Evolutionary conservation across 2,888 invertebrate species (phyloP), one percentile per base, ranked within the genome.

Genomic region (Hoplodrina blanda): DNA sequence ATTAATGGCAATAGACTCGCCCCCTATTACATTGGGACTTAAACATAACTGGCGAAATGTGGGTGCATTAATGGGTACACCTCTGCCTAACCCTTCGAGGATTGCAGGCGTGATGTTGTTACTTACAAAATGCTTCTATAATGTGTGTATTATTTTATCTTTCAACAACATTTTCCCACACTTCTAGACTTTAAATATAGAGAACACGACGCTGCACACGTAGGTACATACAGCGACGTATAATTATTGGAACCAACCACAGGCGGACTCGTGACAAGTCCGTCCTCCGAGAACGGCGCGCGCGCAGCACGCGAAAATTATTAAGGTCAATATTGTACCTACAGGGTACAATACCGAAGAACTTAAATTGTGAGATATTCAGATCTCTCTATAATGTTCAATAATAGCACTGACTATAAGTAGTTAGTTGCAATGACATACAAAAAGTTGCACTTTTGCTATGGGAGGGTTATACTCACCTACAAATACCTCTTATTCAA

Each of bases 201-300:
- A 53, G 44, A 19, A 50, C 65, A 30, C 15, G 11, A n/a, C 20
- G 62, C 49, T 74, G 67, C 20, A 60, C 80, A 63, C 80, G 50
- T n/a, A n/a, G n/a, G n/a, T 54, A 66, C 37, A 55, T 55, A 60
- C 60, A 74, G 52, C 37, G 52, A 55, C 17, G 71, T 78, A 68
- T 82, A 78, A 85, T 86, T 76, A 84, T 73, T 66, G 55, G 59
- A 80, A 70, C 73, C 73, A 75, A 69, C 77, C 70, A 56, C 81
- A 60, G 41, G 57, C 56, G 56, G 54, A 62, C 72, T 92, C 93
- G 92, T 92, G 93, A 91, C 90, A 85, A 73, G 88, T 62, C 80
- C 91, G 90, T 90, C 91, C 92, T 90, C 87, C 73, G 50, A 56
- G 46, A 52, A 15, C 62, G 69, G 65, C 76, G 78, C 81, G 73